Percentiles rank a stretch among this genome's conserved stretches.
phyloP scores from a whole-genome alignment of 2,888 invertebrate genomes.

The Ichneumon xanthorius region DNA sequence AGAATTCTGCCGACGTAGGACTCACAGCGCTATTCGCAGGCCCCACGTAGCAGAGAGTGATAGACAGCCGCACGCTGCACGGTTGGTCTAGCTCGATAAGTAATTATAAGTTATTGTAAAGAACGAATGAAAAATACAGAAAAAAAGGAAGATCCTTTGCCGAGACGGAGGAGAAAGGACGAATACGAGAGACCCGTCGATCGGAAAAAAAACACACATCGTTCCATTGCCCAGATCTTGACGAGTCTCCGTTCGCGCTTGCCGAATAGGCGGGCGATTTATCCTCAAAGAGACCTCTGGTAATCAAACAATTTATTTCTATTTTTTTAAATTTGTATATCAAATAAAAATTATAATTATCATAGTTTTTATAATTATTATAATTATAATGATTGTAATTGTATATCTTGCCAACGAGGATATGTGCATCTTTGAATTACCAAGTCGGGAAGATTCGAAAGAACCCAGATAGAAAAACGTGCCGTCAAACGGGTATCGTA shows the following conservation, averaged over 20 bases:
- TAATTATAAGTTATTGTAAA: slow-evolving; percentile 78
- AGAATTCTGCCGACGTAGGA: slow-evolving; percentile 79
- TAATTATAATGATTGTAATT: too few species aligned
- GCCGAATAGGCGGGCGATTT: neutral
- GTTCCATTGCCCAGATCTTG: slow-evolving; percentile 43
- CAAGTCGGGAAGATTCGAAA: neutral
- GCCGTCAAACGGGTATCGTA: too few species aligned
- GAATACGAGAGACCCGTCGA: slow-evolving; percentile 10
- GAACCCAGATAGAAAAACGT: too few species aligned
- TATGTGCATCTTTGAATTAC: neutral
- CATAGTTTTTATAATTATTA: too few species aligned
- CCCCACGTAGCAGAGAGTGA: slow-evolving; percentile 82
- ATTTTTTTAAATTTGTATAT: neutral
- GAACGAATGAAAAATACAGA: slow-evolving; percentile 1
- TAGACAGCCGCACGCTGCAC: slow-evolving; percentile 72
- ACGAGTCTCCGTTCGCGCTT: slow-evolving; percentile 33
- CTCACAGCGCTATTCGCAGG: slow-evolving; percentile 83
- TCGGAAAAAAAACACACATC: slow-evolving; percentile 2
- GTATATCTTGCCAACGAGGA: neutral
- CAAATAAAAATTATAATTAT: neutral
- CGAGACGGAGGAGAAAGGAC: neutral
- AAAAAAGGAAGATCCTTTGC: slow-evolving; percentile 21
- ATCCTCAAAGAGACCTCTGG: neutral
- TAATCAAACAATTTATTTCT: neutral
- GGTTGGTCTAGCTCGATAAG: slow-evolving; percentile 78